Evolutionary conservation across 2,113 vertebrate species (phyloP), one percentile per base, ranked within the genome.

Genomic region (Phoxinus phoxinus): DNA sequence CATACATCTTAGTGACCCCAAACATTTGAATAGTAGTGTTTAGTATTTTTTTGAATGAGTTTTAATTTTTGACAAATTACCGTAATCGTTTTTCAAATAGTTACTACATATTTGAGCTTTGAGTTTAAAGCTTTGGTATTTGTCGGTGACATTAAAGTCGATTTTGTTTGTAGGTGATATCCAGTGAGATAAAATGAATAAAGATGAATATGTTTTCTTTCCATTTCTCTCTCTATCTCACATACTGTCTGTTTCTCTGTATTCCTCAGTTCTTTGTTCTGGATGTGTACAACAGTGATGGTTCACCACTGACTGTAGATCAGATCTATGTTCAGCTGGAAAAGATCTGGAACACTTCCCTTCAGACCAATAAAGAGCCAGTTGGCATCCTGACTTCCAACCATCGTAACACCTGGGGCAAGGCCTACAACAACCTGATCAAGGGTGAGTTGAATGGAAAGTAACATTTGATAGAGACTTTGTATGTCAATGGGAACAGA

Each of bases 361-460:
- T 99, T 81, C 97, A 99, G 90, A 96, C 97, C 44, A 99, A 99
- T 93, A 99, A 99, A 92, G 98, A 99, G 89, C 98, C 98, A 0
- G 92, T 99, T 65, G 98, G 98, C 59, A 97, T 99, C 89, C 95
- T 99, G 30, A 99, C 98, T 13, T 97, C 96, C 30, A 97, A 98
- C 93, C 97, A 99, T 90, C 94, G 98, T 41, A 99, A 99, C 94
- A 97, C 96, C 86, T 99, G 98, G 98, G 97, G 96, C 86, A 98
- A 98, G 89, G 98, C 97, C 13, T 99, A 99, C 90, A 98, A 93
- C 92, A 98, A 95, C 86, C 96, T 99, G 48, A 95, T 97, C 56
- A 99, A 98, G 92, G 98, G 98, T 99, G 83, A 89, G 59, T 23
- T 58, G 9, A 48, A 0, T 71, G 9, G 37, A 37, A 37, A 37